Evolutionary conservation across 1,140 invertebrate species (phyloP), one percentile per base, ranked within the genome.

Genomic region (Lineus longissimus): DNA sequence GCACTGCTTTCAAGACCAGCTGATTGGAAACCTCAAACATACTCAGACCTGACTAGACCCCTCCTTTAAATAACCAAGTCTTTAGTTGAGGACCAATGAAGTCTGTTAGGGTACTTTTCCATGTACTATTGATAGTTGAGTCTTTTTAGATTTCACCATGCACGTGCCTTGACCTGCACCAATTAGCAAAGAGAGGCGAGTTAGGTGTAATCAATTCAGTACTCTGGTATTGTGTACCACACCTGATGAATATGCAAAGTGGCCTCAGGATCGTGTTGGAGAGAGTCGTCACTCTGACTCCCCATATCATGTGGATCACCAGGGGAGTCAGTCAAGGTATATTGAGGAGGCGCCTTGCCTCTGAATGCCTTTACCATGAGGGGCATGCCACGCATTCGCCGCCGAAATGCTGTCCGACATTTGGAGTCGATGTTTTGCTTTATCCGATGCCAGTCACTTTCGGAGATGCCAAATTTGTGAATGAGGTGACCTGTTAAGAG

Each of bases 341-440:
- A 71, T 15, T 66, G 68, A 22, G 73, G 66, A 1, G 70, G 65
- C 0, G 70, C 69, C 58, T 77, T 79, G 11, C 79, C 79, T 47
- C 76, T 58, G 62, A 81, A 81, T 25, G 76, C 78, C 70, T 82
- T 83, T 29, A 81, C 79, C 22, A 73, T 76, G 23, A 83, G 62
- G 25, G 82, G 79, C 74, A 81, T 73, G n/a, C 81, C 82, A 61
- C 76, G 70, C 55, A 74, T 69, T 55, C 79, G 74, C 36, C 81
- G 67, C 1, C 81, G 75, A 76, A 83, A 85, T 29, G 83, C 84
- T 57, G 84, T 83, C 41, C 85, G 70, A 71, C 85, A 86, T 69
- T 86, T 86, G 41, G 84, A 84, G 69, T 86, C 84, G 65, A 86
- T 82, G 69, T 85, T 86, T 67, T 84, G 83, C 69, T 85, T 84